Evolutionary conservation across 1,140 invertebrate genomes (phyloP), one percentile per base, ranked within the genome.

Genomic region (Lordiphosa collinella): DNA sequence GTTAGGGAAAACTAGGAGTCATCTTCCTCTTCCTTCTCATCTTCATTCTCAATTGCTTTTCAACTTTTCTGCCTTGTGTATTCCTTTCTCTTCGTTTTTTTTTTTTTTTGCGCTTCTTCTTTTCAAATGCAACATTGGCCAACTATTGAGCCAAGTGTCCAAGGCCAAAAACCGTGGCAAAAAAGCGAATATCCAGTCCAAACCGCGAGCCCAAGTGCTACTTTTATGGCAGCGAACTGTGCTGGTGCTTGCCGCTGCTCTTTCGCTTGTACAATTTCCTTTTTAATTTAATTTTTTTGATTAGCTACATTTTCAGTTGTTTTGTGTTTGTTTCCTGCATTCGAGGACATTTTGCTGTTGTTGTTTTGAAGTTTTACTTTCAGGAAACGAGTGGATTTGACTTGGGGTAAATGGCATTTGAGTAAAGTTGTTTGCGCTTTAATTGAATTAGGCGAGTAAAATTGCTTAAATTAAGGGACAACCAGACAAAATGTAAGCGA

Each of bases 221-320:
- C 57, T 64, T 78, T 68, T 58, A 68, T 78, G 52, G 41, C 52
- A 36, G 36, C 31, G 25, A 43, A 51, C 32, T 43, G 22, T 43
- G 18, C 40, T 43, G 25, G 22, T 43, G 18, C 40, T 43, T 43
- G 22, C 12, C 29, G 41, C 6, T 43, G 41, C 41, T 44, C 52
- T 40, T 13, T 49, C 16, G 6, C 56, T 50, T 32, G 50, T 51
- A 50, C 38, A 78, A 78, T 69, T 63, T 64, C 41, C 36, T 34
- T 64, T 68, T 64, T 36, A 59, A 52, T 58, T 38, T 38, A 48
- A 65, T 68, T 74, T 69, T 75, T 76, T 71, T 76, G 49, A 75
- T 75, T 75, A 61, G 65, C 54, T 49, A 60, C 48, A 74, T 43
- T 74, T 58, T 36, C 2, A 29, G 37, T 16, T 32, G 1, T 35